These are phyloP conservation scores for Trachurus trachurus DNA, from an alignment of 2,797 vertebrate genomes.

Conservation along the genomic window DNA sequence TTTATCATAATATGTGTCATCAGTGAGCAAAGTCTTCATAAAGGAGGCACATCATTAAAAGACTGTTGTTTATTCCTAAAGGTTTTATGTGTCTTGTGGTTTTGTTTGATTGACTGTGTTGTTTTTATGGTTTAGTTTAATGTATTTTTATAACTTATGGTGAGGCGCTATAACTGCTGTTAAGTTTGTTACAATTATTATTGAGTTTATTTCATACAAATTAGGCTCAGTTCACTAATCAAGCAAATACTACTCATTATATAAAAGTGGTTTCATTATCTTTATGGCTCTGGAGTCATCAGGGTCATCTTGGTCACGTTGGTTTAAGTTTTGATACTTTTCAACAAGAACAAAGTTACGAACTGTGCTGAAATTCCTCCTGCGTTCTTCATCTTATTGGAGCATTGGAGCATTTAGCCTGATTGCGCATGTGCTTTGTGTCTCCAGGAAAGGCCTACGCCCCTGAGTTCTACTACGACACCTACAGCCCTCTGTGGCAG, in stretches of 20 bases:
- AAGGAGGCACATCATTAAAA: not conserved
- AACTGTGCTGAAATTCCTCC: not conserved
- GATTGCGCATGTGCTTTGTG: not conserved
- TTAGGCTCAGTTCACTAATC: not conserved
- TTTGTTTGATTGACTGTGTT: no score
- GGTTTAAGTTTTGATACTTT: not conserved
- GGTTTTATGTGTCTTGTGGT: no score
- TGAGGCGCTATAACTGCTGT: no score
- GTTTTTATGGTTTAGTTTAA: no score
- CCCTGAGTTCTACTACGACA: conserved; percentile 98
- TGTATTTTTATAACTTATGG: no score
- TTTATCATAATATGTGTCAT: not conserved
- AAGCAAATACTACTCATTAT: not conserved
- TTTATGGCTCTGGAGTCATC: not conserved
- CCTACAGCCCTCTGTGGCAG: conserved; percentile 97
- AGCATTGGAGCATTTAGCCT: not conserved
- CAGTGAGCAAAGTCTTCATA: not conserved
- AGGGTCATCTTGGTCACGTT: no score
- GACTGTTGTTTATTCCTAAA: no score
- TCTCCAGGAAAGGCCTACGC: conserved; percentile 92
- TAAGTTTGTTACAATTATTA: no score
- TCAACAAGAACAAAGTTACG: not conserved
- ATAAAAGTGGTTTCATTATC: not conserved
- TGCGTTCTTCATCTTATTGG: not conserved
- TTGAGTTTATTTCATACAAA: not conserved